Evolutionary conservation across 2,888 invertebrate genomes (phyloP).

Genomic region (Meiosimyza decipiens): DNA sequence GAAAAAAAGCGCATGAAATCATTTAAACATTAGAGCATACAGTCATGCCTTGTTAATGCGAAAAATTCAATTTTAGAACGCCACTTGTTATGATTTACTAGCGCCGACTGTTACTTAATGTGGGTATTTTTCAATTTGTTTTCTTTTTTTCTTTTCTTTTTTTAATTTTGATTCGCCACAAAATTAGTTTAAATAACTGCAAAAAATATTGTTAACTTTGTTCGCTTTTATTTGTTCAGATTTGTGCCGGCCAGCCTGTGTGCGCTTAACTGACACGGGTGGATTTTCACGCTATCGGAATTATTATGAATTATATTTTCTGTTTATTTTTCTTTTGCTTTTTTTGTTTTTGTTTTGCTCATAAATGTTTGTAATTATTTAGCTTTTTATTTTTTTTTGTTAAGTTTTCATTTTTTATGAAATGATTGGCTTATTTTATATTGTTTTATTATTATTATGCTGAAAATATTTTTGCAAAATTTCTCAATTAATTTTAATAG

Average conservation of each 20-base stretch:
- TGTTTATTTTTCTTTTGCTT: conserved; percentile 9
- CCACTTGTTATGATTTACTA: neutral
- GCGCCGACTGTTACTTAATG: conserved; percentile 1
- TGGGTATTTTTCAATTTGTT: neutral
- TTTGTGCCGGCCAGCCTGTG: neutral
- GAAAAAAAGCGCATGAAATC: too few species aligned
- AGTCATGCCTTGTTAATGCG: too few species aligned
- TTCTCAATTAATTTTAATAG: too few species aligned
- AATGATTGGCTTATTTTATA: too few species aligned
- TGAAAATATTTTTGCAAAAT: too few species aligned
- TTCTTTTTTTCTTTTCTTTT: neutral
- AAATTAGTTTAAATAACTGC: conserved; percentile 7
- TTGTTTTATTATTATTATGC: too few species aligned
- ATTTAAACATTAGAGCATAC: too few species aligned
- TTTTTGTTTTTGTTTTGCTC: conserved; percentile 1
- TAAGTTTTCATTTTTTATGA: conserved; percentile 48
- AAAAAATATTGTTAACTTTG: neutral
- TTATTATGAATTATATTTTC: conserved; percentile 14
- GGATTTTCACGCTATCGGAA: conserved; percentile 8
- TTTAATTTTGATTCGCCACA: conserved; percentile 10
- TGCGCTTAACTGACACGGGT: neutral
- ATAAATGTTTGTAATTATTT: conserved; percentile 6
- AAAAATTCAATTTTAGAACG: too few species aligned
- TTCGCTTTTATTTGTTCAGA: neutral
- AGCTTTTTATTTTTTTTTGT: conserved; percentile 48